Evolutionary conservation across 1,140 invertebrate genomes (phyloP).

Genomic region (Uloborus diversus): DNA sequence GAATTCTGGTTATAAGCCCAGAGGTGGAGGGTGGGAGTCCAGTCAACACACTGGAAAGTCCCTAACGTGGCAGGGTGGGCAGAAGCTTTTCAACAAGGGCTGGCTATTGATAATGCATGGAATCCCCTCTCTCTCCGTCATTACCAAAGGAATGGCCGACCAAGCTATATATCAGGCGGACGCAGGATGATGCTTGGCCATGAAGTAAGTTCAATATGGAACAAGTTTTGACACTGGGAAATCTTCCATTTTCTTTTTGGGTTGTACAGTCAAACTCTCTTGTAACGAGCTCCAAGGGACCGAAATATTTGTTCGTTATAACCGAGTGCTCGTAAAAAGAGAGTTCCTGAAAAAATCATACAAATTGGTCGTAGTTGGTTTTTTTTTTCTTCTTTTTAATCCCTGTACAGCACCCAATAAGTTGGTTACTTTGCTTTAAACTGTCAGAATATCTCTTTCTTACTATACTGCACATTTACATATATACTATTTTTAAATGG

Average conservation of each 20-base stretch:
- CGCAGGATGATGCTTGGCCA: neutral
- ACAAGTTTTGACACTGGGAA: neutral
- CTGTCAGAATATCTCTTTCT: too few relatives aligned
- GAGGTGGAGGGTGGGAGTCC: neutral
- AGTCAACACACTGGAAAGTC: neutral
- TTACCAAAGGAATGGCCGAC: neutral
- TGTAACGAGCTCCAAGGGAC: too few relatives aligned
- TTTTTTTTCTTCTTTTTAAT: too few relatives aligned
- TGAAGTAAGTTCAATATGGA: neutral
- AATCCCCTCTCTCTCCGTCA: neutral
- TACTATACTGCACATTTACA: too few relatives aligned
- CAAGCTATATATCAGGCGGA: neutral
- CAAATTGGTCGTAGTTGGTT: too few relatives aligned
- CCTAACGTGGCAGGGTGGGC: neutral
- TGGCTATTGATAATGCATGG: conserved; percentile 27
- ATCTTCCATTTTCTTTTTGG: neutral
- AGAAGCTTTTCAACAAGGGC: conserved; percentile 9
- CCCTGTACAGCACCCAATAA: too few relatives aligned
- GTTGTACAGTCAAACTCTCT: too few relatives aligned
- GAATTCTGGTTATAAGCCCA: conserved; percentile 25
- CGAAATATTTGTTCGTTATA: too few relatives aligned
- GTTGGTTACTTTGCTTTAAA: too few relatives aligned
- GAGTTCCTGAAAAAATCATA: too few relatives aligned
- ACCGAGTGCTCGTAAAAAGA: too few relatives aligned
- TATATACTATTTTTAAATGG: too few relatives aligned